Evolutionary conservation across 2,797 vertebrate species (phyloP), one percentile per base, ranked within the genome.

Genomic region (Hyperoplus immaculatus): DNA sequence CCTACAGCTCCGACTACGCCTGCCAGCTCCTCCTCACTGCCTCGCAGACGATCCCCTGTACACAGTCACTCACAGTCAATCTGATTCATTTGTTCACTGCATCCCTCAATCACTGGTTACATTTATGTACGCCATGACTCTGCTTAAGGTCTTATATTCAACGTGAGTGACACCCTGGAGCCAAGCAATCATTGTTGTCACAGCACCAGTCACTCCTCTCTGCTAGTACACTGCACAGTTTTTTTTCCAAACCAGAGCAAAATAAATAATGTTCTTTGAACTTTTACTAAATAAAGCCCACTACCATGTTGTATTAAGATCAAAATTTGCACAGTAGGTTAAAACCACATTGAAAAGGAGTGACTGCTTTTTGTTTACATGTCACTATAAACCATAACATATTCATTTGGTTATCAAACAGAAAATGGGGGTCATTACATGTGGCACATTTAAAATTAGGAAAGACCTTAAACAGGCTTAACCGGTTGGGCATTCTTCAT

Each of bases 41-140:
- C 97, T 66, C 92, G 96, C 60, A 99, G 87, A 42, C 98, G 94
- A 75, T 99, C 98, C 8, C 98, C 98, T 99, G 92, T 3, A 84
- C 15, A 54, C 66, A 82, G 57, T 87, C 14, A 69, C 21, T 18
- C 16, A n/a, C 4, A 3, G 54, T 84, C 47, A 75, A 14, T 59
- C 8, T 18, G 45, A 75, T 18, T 54, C 15, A 74, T 54, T 78
- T 12, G 68, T 69, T 79, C 54, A 77, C 1, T 4, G 0, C 49
- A 53, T 49, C 29, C 41, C 50, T 16, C 4, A 14, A 29, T 47
- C 8, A 57, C 2, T 4, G 5, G 14, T 53, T 49, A 18, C 11
- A 41, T 11, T 61, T 21, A 0, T 18, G 12, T 21, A 36, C 45
- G 3, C 42, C 43, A 18, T 13, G 43, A 41, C 15, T n/a, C 46